Evolutionary conservation across 2,113 vertebrate species (phyloP).

Genomic region (Thunnus thynnus): DNA sequence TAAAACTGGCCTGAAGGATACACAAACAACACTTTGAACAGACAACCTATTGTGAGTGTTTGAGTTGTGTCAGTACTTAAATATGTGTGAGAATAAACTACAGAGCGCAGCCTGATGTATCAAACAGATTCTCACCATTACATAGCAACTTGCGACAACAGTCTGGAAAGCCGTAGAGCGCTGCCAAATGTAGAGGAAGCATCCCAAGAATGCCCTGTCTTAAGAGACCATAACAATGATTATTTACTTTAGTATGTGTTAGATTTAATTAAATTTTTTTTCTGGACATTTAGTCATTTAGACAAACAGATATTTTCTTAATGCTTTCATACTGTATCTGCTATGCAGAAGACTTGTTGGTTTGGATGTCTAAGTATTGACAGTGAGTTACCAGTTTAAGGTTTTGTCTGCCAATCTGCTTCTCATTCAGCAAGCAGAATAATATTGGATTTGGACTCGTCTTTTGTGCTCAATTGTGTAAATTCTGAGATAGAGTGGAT

Average conservation of each 20-base stretch:
- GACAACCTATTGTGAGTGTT: neutral
- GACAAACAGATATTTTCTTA: no score
- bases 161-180: constrained; percentile 95
- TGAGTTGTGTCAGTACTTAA: neutral
- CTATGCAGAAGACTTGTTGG: neutral
- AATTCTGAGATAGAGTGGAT: no score
- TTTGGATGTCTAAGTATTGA: neutral
- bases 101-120: neutral
- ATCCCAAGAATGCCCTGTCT: constrained; percentile 95
- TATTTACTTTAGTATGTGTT: neutral
- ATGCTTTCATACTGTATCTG: no score
- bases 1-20: constrained; percentile 90
- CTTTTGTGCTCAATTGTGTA: no score
- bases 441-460: neutral
- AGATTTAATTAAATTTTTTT: neutral
- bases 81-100: neutral
- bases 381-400: neutral
- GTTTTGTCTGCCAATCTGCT: no score
- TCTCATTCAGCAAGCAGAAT: neutral
- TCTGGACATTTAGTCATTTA: no score
- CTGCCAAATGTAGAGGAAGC: constrained; percentile 95
- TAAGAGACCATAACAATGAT: constrained; percentile 37
- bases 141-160: constrained; percentile 97
- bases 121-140: constrained; percentile 85
- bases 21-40: neutral